These are phyloP conservation scores for Chamaedrilus cognettii DNA, from an alignment of 2,888 invertebrate genomes.

Conservation along the genomic window DNA sequence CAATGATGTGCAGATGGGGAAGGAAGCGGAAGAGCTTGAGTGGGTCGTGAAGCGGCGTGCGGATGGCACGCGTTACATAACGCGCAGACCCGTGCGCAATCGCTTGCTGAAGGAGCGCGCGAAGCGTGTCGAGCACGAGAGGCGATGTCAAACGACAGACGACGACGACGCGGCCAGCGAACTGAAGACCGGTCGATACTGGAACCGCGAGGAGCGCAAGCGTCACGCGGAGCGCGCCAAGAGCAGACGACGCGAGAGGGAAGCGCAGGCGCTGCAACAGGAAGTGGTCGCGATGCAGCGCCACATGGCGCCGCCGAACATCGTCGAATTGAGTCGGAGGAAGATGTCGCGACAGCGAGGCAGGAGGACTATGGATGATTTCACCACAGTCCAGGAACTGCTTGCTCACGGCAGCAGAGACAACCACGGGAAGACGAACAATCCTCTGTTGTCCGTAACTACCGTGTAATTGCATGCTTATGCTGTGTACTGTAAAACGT, in stretches of 20 bases:
- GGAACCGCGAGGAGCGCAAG: constrained; percentile 76
- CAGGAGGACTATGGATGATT: constrained; percentile 63
- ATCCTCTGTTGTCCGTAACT: constrained; percentile 18
- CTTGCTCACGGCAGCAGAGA: constrained; percentile 41
- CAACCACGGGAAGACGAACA: neutral
- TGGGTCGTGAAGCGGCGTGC: constrained; percentile 79
- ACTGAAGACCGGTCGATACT: constrained; percentile 74
- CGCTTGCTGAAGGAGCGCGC: constrained; percentile 71
- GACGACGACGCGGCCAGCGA: constrained; percentile 80
- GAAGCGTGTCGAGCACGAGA: constrained; percentile 67
- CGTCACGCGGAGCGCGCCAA: constrained; percentile 72
- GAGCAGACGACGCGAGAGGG: constrained; percentile 65
- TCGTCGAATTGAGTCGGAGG: constrained; percentile 62
- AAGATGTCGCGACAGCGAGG: constrained; percentile 67
- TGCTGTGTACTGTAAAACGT: too few species aligned
- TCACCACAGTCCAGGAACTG: constrained; percentile 67
- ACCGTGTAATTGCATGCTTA: too few species aligned
- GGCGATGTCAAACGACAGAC: constrained; percentile 71
- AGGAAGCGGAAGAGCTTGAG: constrained; percentile 51
- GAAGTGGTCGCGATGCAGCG: constrained; percentile 47
- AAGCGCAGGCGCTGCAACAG: constrained; percentile 48
- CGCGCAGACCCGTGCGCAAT: constrained; percentile 71
- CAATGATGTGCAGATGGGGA: neutral
- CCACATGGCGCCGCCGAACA: constrained; percentile 54
- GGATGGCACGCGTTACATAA: constrained; percentile 76